Evolutionary conservation across 2,113 vertebrate genomes (phyloP), one percentile per base, ranked within the genome.

Genomic region (Cephalopterus ornatus): DNA sequence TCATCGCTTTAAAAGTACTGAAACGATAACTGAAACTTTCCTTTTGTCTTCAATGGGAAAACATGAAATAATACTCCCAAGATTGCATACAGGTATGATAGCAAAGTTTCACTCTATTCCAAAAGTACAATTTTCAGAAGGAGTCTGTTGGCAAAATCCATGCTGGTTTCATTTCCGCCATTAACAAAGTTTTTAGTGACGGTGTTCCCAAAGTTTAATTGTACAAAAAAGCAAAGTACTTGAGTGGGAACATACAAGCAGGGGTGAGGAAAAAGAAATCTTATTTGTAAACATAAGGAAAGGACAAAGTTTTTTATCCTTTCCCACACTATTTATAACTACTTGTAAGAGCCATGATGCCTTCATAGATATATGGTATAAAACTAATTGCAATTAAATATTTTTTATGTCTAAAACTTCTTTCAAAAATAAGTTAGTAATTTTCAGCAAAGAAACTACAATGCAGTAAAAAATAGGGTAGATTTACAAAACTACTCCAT

Each of bases 1-100:
- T 92, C 35, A 83, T 79, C 87, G 82, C 37, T 89, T 30, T 23
- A 79, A 88, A 85, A 73, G 27, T 92, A 59, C 52, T 37, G 50
- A 81, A 92, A 59, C 80, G 17, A 79, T 80, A 93, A 93, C 70
- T 46, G 49, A 82, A 92, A 59, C 41, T 70, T 81, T 85, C 15
- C 42, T 33, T 83, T 42, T 67, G 71, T 70, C 23, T 75, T 73
- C 14, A 11, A 35, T 37, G 11, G 70, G 56, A 93, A 79, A 79
- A 77, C 2, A 30, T 30, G 50, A 76, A 50, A 50, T 27, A 50
- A 27, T 50, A 50, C 30, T 12, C 59, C 15, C n/a, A 86, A 86
- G 37, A 82, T 12, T 35, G 30, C 50, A 39, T 62, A 86, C 32
- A 32, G 2, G 2, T 41, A 33, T 33, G 35, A 86, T 4, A 76